Conservation (phyloP, 2,797 vertebrate genomes). For the Streptopelia turtur region DNA sequence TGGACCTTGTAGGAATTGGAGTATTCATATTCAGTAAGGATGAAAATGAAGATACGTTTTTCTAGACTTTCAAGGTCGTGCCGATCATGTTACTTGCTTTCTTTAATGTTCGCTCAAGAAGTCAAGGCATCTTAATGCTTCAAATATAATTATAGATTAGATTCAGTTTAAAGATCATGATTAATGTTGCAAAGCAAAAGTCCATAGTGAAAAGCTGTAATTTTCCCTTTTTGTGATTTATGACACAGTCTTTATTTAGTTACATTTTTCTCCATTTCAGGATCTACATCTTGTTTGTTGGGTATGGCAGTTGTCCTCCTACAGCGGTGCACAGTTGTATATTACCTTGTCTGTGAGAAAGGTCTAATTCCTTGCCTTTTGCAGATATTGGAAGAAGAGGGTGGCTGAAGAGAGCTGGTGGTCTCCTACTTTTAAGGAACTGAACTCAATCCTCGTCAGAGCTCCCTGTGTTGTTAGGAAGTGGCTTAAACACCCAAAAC, state of each 20-base stretch:
- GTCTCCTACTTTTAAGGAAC: neutral
- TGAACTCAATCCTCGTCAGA: neutral
- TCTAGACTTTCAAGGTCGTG: neutral
- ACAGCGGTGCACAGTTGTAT: neutral
- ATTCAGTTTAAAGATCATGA: neutral
- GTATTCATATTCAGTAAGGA: neutral
- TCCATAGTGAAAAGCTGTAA: neutral
- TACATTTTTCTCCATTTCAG: neutral
- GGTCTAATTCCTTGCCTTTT: neutral
- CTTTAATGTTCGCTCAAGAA: neutral
- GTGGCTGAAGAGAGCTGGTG: neutral
- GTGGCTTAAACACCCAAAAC: neutral
- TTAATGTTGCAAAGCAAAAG: neutral
- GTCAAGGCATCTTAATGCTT: neutral
- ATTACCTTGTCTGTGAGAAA: neutral
- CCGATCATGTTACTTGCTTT: neutral
- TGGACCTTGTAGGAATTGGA: neutral
- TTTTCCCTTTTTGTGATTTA: neutral
- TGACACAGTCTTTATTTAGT: neutral
- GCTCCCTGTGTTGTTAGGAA: neutral
- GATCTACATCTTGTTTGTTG: neutral
- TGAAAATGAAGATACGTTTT: neutral
- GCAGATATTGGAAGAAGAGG: neutral
- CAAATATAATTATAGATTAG: neutral
- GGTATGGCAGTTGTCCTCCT: neutral